These are phyloP conservation scores for Coronaproctus castanopsis DNA, from an alignment of 2,888 invertebrate species.

Conservation along the genomic window DNA sequence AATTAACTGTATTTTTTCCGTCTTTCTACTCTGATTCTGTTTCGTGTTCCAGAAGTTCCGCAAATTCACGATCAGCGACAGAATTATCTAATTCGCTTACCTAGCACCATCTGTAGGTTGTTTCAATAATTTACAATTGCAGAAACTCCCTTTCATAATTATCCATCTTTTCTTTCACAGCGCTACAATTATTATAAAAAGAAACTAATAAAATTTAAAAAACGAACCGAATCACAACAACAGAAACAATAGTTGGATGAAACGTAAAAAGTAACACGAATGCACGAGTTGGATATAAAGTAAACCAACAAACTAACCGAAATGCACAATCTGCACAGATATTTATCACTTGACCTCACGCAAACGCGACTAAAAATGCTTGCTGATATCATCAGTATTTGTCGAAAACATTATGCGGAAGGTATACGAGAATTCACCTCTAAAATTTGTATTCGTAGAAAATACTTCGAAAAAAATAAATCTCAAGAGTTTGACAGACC, in stretches of 20 bases:
- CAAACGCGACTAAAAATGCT: not conserved
- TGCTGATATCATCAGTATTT: not conserved
- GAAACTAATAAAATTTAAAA: too few relatives aligned
- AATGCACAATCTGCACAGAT: not conserved
- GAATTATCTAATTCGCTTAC: too few relatives aligned
- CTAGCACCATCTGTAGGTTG: too few relatives aligned
- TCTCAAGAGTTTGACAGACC: not conserved
- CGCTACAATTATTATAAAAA: not conserved
- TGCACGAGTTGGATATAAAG: not conserved
- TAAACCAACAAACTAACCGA: not conserved
- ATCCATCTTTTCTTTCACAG: too few relatives aligned
- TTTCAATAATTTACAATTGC: too few relatives aligned
- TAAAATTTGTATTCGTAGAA: not conserved
- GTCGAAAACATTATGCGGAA: too few relatives aligned
- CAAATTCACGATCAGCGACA: too few relatives aligned
- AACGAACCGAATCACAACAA: too few relatives aligned
- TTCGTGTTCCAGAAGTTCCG: too few relatives aligned
- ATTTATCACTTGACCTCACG: not conserved
- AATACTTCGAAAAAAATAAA: not conserved
- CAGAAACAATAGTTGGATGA: too few relatives aligned
- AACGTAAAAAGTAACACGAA: not conserved
- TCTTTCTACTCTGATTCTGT: too few relatives aligned
- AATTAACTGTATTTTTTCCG: not conserved
- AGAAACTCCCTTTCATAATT: too few relatives aligned
- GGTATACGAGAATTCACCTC: not conserved